phyloP scores from a whole-genome alignment of 53 echinoderm and acorn worm genomes.

The Stichopus horrens region DNA sequence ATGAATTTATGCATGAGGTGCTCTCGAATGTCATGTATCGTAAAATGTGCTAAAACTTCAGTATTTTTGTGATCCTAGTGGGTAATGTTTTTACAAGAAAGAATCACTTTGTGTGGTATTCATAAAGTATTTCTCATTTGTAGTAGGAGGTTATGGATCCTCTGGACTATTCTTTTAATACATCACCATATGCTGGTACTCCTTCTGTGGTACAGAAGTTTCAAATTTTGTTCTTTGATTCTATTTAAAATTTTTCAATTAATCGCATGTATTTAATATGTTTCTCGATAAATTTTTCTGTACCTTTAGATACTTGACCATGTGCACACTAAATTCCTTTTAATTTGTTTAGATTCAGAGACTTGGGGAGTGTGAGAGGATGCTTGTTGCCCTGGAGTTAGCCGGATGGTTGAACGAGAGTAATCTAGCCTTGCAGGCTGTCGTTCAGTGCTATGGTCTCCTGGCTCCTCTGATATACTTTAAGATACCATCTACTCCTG shows the following conservation, averaged over 20 bases:
- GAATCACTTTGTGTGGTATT: too few species aligned
- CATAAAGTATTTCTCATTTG: too few species aligned
- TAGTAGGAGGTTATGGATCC: too few species aligned
- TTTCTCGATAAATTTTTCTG: neutral
- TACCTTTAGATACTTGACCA: neutral
- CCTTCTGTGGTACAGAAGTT: too few species aligned
- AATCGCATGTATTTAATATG: neutral
- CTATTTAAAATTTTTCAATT: neutral
- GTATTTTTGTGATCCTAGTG: too few species aligned
- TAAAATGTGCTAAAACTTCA: too few species aligned
- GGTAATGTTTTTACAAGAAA: too few species aligned
- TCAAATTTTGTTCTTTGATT: too few species aligned
- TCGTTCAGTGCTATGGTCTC: constrained; percentile 92
- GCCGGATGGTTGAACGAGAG: constrained; percentile 98
- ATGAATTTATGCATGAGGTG: too few species aligned
- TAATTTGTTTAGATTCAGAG: constrained; percentile 62
- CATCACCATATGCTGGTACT: too few species aligned
- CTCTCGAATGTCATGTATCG: too few species aligned
- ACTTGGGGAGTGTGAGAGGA: constrained; percentile 82
- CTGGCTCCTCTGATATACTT: constrained; percentile 88
- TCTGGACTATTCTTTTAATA: too few species aligned
- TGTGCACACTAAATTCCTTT: neutral
- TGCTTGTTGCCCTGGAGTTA: constrained; percentile 95
- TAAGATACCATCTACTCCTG: constrained; percentile 90
- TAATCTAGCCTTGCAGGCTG: constrained; percentile 91